Percentiles rank a stretch among this genome's conserved stretches.
These are phyloP conservation scores for Phymorhynchus buccinoides DNA, from an alignment of 1,140 invertebrate species.

Conservation along the genomic window DNA sequence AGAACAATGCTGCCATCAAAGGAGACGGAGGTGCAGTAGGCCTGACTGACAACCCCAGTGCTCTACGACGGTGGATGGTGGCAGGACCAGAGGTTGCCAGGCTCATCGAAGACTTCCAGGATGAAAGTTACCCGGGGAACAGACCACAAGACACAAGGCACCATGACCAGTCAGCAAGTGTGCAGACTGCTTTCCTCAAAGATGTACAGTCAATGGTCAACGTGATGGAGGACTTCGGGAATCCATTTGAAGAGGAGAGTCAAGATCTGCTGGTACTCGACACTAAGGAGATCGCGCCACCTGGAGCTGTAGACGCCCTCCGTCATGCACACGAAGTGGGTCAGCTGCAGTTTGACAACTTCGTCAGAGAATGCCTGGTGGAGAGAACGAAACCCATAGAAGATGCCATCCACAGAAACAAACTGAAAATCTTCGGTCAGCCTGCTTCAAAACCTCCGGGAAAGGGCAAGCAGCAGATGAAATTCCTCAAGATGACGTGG, in stretches of 20 bases:
- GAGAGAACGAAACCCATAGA: neutral
- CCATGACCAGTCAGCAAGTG: neutral
- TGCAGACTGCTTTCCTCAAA: neutral
- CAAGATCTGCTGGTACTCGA: neutral
- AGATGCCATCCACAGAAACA: neutral
- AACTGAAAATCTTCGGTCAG: neutral
- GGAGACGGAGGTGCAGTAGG: conserved; percentile 56
- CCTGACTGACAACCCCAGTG: conserved; percentile 40
- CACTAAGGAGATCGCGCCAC: neutral
- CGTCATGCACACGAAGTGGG: neutral
- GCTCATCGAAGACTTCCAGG: neutral
- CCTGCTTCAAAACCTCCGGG: no score
- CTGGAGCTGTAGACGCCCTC: neutral
- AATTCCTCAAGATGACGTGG: neutral
- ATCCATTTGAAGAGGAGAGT: neutral
- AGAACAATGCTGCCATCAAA: conserved; percentile 51
- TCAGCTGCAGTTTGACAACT: neutral
- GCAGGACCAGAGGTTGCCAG: conserved; percentile 25
- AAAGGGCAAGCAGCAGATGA: neutral
- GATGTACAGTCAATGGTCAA: neutral
- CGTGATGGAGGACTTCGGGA: neutral
- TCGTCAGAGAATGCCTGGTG: neutral
- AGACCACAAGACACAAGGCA: no score
- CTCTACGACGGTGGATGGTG: conserved; percentile 37
- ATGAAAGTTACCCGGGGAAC: no score